phyloP scores from a whole-genome alignment of 2,113 vertebrate species.

The Oplegnathus fasciatus region DNA sequence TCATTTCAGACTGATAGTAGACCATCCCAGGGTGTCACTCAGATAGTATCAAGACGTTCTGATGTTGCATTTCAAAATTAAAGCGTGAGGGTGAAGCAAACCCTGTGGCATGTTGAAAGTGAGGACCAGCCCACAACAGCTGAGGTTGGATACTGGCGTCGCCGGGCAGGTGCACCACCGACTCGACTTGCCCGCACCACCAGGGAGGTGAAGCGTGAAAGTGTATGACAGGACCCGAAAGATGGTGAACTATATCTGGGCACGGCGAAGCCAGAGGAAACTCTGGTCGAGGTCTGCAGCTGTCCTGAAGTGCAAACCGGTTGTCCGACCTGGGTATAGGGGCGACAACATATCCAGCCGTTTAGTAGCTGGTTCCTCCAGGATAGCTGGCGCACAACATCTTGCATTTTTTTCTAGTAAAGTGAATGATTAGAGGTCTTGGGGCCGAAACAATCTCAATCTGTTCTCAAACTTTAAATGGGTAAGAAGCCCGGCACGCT shows the following conservation, averaged over 20 bases:
- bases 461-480: too few relatives aligned
- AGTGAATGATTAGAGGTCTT: constrained; percentile 8
- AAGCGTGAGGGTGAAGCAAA: too few relatives aligned
- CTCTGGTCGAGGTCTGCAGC: too few relatives aligned
- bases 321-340: constrained; percentile 69
- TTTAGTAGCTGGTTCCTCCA: constrained; percentile 69
- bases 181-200: constrained; percentile 46
- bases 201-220: constrained; percentile 64
- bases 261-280: too few relatives aligned
- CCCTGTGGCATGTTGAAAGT: too few relatives aligned
- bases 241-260: too few relatives aligned
- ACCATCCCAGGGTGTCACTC: too few relatives aligned
- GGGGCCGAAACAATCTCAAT: background rate
- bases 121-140: too few relatives aligned
- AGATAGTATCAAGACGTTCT: too few relatives aligned
- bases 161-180: constrained; percentile 46
- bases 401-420: constrained; percentile 7
- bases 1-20: too few relatives aligned
- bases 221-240: constrained; percentile 35
- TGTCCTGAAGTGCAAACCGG: constrained; percentile 49
- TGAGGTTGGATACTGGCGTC: constrained; percentile 40
- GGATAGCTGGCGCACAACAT: constrained; percentile 53
- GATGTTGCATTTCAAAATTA: too few relatives aligned
- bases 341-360: constrained; percentile 63
- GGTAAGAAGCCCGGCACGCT: too few relatives aligned